phyloP scores from a whole-genome alignment of 2,113 vertebrate genomes.

The Gnathonemus longibarbis region DNA sequence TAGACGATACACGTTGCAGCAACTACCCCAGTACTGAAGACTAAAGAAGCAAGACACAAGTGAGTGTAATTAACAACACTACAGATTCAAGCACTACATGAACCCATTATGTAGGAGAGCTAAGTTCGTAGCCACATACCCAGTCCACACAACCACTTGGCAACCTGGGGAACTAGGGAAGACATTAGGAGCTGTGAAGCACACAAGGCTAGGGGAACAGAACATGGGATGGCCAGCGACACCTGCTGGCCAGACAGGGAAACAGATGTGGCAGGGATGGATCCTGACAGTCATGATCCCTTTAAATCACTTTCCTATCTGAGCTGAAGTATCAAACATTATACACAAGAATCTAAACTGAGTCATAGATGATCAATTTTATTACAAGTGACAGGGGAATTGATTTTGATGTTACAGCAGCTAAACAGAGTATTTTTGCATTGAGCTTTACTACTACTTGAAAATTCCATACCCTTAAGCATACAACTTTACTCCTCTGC shows the following conservation, averaged over 20 bases:
- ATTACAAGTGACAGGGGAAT: constrained; percentile 24
- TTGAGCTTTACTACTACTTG: constrained; percentile 24
- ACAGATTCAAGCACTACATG: not conserved
- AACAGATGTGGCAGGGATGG: not conserved
- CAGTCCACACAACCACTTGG: not conserved
- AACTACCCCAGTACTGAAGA: not conserved
- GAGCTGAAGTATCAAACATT: constrained; percentile 2
- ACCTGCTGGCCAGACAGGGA: not conserved
- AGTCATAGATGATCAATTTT: constrained; percentile 19
- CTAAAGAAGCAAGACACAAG: not conserved
- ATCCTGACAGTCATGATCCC: constrained; percentile 8
- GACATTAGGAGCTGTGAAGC: not conserved
- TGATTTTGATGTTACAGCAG: constrained; percentile 12
- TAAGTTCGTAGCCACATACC: not conserved
- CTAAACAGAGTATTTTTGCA: constrained; percentile 12
- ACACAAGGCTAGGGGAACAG: not conserved
- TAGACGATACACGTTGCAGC: no score
- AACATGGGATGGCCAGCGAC: not conserved
- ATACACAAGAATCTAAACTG: constrained; percentile 19
- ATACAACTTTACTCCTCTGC: constrained; percentile 1
- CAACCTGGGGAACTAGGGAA: not conserved
- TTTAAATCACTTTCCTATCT: constrained; percentile 22
- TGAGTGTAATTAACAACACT: not conserved
- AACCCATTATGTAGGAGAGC: not conserved
- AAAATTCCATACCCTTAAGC: constrained; percentile 11